Evolutionary conservation across 2,888 invertebrate genomes (phyloP).

Genomic region (Trissoscelio sp.): DNA sequence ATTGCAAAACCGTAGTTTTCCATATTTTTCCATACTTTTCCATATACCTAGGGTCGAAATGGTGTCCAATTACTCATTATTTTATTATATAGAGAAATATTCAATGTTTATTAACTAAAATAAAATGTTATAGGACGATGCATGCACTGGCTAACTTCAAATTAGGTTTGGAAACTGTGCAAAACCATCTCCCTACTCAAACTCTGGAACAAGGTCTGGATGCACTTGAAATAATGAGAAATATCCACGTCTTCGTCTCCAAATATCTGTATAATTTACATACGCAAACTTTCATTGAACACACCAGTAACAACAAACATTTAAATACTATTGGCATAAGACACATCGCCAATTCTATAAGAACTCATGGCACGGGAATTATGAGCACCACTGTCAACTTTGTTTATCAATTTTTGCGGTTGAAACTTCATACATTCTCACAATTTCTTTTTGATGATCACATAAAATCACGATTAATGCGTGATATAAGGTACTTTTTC

Average conservation of each 20-base stretch:
- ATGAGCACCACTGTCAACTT: conserved; percentile 97
- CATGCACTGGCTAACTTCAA: conserved; percentile 94
- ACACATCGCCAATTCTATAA: conserved; percentile 97
- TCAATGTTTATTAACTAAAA: too few relatives aligned
- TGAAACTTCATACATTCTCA: conserved; percentile 96
- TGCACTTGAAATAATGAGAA: conserved; percentile 98
- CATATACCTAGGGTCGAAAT: too few relatives aligned
- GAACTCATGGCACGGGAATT: conserved; percentile 98
- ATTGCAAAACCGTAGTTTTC: too few relatives aligned
- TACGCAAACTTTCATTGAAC: conserved; percentile 97
- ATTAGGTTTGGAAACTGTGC: conserved; percentile 91
- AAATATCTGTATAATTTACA: conserved; percentile 98
- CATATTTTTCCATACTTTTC: too few relatives aligned
- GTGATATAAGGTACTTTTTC: conserved; percentile 88
- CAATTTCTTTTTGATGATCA: conserved; percentile 99
- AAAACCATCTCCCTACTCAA: conserved; percentile 97
- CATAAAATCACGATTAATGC: conserved; percentile 96
- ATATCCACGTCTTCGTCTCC: conserved; percentile 96
- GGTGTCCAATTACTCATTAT: too few relatives aligned
- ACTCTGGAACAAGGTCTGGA: conserved; percentile 98
- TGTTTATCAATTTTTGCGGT: conserved; percentile 96
- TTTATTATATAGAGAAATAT: too few relatives aligned
- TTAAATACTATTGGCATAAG: conserved; percentile 97
- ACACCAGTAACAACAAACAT: conserved; percentile 95
- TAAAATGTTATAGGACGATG: conserved; percentile 90